Conservation (phyloP, 2,797 vertebrate species). For the Anolis apletophallus region DNA sequence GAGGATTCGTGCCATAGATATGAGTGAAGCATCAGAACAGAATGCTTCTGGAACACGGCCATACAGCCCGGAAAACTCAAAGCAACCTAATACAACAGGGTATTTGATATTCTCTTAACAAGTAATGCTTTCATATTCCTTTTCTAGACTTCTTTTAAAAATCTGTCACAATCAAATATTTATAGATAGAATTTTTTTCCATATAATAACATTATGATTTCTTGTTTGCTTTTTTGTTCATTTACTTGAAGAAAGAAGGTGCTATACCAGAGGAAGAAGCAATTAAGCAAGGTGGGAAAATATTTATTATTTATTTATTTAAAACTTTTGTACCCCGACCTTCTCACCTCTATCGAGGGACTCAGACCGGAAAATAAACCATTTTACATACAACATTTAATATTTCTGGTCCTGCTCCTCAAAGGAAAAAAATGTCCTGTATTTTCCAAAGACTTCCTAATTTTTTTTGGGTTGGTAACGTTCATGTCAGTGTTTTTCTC, state of each 20-base stretch:
- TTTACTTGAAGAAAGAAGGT: slow-evolving; percentile 63
- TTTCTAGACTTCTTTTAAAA: not conserved
- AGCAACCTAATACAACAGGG: no score
- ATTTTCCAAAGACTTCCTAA: not conserved
- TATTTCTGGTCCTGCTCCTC: slow-evolving; percentile 1
- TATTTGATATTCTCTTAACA: slow-evolving; percentile 4
- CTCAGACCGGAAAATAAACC: no score
- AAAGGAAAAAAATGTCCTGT: not conserved
- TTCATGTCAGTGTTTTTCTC: not conserved
- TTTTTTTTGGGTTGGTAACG: not conserved
- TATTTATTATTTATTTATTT: no score
- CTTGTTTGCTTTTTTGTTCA: slow-evolving; percentile 48
- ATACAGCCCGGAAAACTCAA: no score
- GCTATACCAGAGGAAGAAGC: slow-evolving; percentile 61
- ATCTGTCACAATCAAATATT: not conserved
- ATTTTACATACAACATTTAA: slow-evolving; percentile 29
- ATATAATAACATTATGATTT: slow-evolving; percentile 35
- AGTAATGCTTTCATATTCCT: not conserved
- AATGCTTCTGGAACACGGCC: no score
- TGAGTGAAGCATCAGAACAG: no score
- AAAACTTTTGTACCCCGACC: no score
- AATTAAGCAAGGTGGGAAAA: slow-evolving; percentile 74
- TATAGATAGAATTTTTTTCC: not conserved
- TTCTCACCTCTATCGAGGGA: no score
- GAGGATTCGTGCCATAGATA: no score